Evolutionary conservation across 64 coral and sea anemone species (phyloP).

Genomic region (Stichodactyla mertensii): DNA sequence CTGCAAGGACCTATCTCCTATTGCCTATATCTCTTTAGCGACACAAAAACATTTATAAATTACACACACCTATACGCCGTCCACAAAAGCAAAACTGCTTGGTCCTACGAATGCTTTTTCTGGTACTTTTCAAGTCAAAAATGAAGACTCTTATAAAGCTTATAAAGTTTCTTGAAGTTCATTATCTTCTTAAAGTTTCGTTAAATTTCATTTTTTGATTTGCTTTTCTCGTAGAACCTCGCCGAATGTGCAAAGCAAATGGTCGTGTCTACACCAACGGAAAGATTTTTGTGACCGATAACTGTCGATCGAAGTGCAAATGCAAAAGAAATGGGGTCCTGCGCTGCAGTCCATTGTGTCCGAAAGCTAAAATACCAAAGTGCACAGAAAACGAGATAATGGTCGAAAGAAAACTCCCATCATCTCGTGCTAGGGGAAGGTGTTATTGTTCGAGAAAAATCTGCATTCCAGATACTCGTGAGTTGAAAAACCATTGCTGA

Average conservation of each 20-base stretch:
- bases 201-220: too few relatives aligned
- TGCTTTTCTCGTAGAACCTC: slow-evolving; percentile 10
- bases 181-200: not conserved
- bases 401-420: not conserved
- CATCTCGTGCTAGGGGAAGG: slow-evolving; percentile 26
- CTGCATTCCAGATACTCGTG: not conserved
- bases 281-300: slow-evolving; percentile 31
- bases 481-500: not conserved
- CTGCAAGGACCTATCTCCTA: too few relatives aligned
- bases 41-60: too few relatives aligned
- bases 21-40: too few relatives aligned
- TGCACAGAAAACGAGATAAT: slow-evolving; percentile 16
- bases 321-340: slow-evolving; percentile 33
- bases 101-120: too few relatives aligned
- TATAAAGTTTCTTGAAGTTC: not conserved
- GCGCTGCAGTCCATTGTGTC: slow-evolving; percentile 32
- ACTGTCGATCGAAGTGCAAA: slow-evolving; percentile 41
- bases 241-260: slow-evolving; percentile 15
- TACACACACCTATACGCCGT: too few relatives aligned
- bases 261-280: slow-evolving; percentile 34
- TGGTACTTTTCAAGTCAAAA: too few relatives aligned
- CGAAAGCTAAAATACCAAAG: not conserved
- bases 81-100: too few relatives aligned
- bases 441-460: slow-evolving; percentile 29
- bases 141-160: too few relatives aligned